Evolutionary conservation across 2,797 vertebrate genomes (phyloP).

Genomic region (Clarias platycephalus): DNA sequence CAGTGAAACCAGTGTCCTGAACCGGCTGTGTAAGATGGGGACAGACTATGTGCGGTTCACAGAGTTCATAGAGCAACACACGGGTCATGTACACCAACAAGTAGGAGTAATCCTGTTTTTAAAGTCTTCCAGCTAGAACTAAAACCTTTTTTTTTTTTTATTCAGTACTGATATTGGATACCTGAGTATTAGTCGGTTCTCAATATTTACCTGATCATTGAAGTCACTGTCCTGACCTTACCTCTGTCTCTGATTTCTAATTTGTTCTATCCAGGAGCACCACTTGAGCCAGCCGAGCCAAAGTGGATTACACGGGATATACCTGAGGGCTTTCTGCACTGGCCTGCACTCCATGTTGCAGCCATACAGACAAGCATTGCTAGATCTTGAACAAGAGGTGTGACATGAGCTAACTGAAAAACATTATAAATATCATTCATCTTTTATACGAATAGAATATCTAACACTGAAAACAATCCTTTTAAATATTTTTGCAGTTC

Average conservation of each 20-base stretch:
- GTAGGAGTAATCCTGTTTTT: slow-evolving; percentile 58
- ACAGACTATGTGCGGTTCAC: slow-evolving; percentile 94
- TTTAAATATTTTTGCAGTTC: slow-evolving; percentile 79
- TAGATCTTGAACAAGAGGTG: slow-evolving; percentile 97
- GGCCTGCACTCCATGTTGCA: slow-evolving; percentile 93
- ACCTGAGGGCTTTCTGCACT: slow-evolving; percentile 93
- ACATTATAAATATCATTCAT: neutral
- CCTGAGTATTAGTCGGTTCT: neutral
- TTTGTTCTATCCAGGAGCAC: slow-evolving; percentile 77
- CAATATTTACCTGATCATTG: neutral
- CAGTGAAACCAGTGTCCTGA: slow-evolving; percentile 91
- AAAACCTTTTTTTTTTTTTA: neutral
- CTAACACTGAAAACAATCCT: slow-evolving; percentile 5
- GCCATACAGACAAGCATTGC: slow-evolving; percentile 91
- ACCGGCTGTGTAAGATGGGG: slow-evolving; percentile 89
- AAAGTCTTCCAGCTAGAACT: neutral
- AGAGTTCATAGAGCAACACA: slow-evolving; percentile 94
- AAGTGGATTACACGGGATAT: slow-evolving; percentile 88
- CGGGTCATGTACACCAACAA: slow-evolving; percentile 82
- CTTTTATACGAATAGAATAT: neutral
- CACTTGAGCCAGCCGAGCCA: slow-evolving; percentile 82
- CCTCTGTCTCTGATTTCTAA: neutral
- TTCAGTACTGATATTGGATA: neutral
- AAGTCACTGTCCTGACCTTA: neutral
- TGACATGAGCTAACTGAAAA: slow-evolving; percentile 14